A percentile compares a stretch with the other conserved stretches of the same genome.
Evolutionary conservation across 2,888 invertebrate species (phyloP).

Genomic region (Drosophila peninsularis): DNA sequence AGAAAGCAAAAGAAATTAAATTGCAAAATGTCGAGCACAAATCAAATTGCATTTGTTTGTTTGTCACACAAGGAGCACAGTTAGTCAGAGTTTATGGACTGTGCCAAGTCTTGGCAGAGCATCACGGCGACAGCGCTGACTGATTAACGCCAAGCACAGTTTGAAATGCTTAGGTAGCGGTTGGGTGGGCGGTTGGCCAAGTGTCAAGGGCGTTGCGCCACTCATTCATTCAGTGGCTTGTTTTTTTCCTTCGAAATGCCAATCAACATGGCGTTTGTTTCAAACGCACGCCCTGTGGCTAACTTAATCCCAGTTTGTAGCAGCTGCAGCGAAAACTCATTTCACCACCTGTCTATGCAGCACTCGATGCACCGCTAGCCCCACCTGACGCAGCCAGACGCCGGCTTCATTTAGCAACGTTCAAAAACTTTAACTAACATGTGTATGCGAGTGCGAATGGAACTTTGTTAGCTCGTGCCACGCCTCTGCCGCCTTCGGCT

Average conservation of each 20-base stretch:
- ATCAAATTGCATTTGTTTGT: constrained; percentile 70
- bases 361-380: constrained; percentile 10
- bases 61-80: constrained; percentile 24
- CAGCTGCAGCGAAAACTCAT: constrained; percentile 53
- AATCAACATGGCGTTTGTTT: constrained; percentile 71
- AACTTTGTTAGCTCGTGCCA: constrained; percentile 64
- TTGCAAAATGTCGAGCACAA: constrained; percentile 70
- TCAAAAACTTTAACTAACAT: constrained; percentile 39
- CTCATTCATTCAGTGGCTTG: constrained; percentile 11
- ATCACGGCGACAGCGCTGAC: constrained; percentile 27
- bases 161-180: not conserved
- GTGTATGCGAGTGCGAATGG: constrained; percentile 30
- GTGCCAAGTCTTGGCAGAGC: constrained; percentile 43
- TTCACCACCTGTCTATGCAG: constrained; percentile 65
- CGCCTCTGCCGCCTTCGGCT: constrained; percentile 34
- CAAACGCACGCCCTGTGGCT: constrained; percentile 35
- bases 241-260: constrained; percentile 41
- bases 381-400: constrained; percentile 3
- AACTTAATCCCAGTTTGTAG: constrained; percentile 46
- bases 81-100: constrained; percentile 45
- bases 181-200: constrained; percentile 15
- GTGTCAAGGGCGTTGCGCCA: constrained; percentile 65
- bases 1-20: constrained; percentile 56
- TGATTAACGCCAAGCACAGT: constrained; percentile 29
- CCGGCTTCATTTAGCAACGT: not conserved